phyloP scores from a whole-genome alignment of 1,140 invertebrate genomes.

The Zaprionus camerounensis region DNA sequence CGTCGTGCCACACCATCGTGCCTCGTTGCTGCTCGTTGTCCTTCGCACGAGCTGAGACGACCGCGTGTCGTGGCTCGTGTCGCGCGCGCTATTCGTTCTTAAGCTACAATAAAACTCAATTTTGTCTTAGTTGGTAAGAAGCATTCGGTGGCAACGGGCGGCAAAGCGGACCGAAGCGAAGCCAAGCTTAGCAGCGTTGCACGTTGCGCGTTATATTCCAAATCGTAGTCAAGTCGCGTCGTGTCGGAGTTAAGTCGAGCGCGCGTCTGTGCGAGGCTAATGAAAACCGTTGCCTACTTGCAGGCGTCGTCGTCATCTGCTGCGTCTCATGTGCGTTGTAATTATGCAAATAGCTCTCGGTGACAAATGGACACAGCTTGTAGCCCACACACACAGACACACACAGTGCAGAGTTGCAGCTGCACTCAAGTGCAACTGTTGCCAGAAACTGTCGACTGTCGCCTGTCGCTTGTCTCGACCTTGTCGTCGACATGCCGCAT shows the following conservation, averaged over 20 bases:
- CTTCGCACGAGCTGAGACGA: slow-evolving; percentile 5
- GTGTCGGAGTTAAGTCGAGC: slow-evolving; percentile 10
- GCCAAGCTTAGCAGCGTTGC: slow-evolving; percentile 9
- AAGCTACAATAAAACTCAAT: slow-evolving; percentile 78
- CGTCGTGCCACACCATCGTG: background rate
- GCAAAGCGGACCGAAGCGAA: slow-evolving; percentile 49
- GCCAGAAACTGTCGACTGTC: slow-evolving; percentile 34
- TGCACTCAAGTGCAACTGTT: slow-evolving; percentile 76
- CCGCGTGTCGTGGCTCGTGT: background rate
- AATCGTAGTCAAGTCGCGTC: slow-evolving; percentile 29
- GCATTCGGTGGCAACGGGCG: slow-evolving; percentile 74
- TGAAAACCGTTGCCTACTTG: slow-evolving; percentile 52
- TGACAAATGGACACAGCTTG: slow-evolving; percentile 39
- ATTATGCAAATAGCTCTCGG: slow-evolving; percentile 72
- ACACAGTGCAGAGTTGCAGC: background rate
- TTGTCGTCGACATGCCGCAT: slow-evolving; percentile 65
- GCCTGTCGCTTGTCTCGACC: slow-evolving; percentile 46
- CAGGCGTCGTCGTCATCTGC: slow-evolving; percentile 33
- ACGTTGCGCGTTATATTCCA: slow-evolving; percentile 8
- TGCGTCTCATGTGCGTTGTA: slow-evolving; percentile 71
- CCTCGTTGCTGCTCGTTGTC: no score
- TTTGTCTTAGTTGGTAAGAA: slow-evolving; percentile 78
- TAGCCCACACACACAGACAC: no score
- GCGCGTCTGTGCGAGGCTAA: slow-evolving; percentile 20
- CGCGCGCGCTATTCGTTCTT: slow-evolving; percentile 50